A percentile compares a stretch with the other conserved stretches of the same genome.
Evolutionary conservation across 2,888 invertebrate species (phyloP).

Genomic region (Pimpla rufipes): DNA sequence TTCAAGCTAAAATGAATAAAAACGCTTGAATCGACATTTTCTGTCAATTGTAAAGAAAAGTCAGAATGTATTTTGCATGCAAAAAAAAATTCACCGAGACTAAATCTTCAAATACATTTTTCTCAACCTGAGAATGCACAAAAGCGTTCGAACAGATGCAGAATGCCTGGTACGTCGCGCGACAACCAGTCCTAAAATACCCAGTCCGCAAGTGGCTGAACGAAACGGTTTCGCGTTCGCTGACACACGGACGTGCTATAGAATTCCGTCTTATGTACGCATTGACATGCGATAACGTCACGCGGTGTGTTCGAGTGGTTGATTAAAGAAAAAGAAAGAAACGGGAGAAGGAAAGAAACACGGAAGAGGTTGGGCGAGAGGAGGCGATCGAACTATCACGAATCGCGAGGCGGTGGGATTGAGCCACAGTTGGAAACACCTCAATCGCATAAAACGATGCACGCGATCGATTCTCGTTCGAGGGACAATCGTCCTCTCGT

Average conservation of each 20-base stretch:
- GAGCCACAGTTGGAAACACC: constrained; percentile 69
- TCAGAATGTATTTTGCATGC: no score
- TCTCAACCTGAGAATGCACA: no score
- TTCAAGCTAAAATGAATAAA: no score
- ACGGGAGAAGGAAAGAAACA: neutral
- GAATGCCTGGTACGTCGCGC: neutral
- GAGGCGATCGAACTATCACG: constrained; percentile 59
- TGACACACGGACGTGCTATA: neutral
- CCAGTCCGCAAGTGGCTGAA: neutral
- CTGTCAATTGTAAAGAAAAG: neutral
- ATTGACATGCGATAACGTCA: constrained; percentile 55
- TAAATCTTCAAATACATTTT: no score
- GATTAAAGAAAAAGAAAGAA: neutral
- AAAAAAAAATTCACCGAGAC: no score
- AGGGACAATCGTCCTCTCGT: constrained; percentile 5
- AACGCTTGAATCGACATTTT: neutral
- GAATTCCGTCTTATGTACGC: constrained; percentile 8
- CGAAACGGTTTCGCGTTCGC: constrained; percentile 25
- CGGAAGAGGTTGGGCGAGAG: neutral
- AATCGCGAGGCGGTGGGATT: constrained; percentile 61
- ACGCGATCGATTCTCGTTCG: constrained; percentile 67
- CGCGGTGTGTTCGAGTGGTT: constrained; percentile 34
- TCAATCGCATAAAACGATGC: constrained; percentile 67
- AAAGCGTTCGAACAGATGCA: neutral
- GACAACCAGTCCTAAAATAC: constrained; percentile 9